Evolutionary conservation across 2,113 vertebrate species (phyloP).

Genomic region (Microcebus griseorufus): DNA sequence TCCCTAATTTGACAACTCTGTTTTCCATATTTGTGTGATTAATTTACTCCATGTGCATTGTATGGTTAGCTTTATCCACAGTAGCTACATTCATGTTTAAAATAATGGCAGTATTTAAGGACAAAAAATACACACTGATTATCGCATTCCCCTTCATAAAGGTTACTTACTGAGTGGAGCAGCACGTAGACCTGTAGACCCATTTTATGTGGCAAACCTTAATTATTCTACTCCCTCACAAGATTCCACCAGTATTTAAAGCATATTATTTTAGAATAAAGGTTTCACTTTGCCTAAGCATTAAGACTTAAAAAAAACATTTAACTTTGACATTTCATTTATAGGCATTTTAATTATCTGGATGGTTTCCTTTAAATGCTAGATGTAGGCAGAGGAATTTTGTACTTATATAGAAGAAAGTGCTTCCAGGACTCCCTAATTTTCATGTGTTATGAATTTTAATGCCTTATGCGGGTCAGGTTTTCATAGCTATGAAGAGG

Average conservation of each 20-base stretch:
- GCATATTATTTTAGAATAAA: constrained; percentile 83
- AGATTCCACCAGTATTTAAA: constrained; percentile 80
- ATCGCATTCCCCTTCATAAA: constrained; percentile 74
- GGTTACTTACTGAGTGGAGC: constrained; percentile 71
- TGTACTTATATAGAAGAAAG: constrained; percentile 84
- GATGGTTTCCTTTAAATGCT: constrained; percentile 87
- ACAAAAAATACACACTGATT: constrained; percentile 77
- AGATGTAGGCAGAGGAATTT: constrained; percentile 84
- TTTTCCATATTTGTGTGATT: constrained; percentile 70
- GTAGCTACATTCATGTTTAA: constrained; percentile 73
- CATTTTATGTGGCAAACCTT: constrained; percentile 78
- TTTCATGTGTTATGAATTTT: constrained; percentile 88
- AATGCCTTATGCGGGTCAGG: constrained; percentile 82
- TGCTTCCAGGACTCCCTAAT: constrained; percentile 85
- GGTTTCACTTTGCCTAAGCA: constrained; percentile 78
- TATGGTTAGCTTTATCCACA: constrained; percentile 74
- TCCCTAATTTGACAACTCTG: constrained; percentile 48
- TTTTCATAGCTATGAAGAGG: constrained; percentile 79
- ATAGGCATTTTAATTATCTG: constrained; percentile 88
- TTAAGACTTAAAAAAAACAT: constrained; percentile 81
- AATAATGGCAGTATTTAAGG: constrained; percentile 82
- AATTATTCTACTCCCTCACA: constrained; percentile 82
- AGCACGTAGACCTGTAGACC: constrained; percentile 67
- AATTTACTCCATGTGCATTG: constrained; percentile 72
- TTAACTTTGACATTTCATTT: constrained; percentile 88